Conservation (phyloP, 2,888 invertebrate species). For the Nysson spinosus region DNA sequence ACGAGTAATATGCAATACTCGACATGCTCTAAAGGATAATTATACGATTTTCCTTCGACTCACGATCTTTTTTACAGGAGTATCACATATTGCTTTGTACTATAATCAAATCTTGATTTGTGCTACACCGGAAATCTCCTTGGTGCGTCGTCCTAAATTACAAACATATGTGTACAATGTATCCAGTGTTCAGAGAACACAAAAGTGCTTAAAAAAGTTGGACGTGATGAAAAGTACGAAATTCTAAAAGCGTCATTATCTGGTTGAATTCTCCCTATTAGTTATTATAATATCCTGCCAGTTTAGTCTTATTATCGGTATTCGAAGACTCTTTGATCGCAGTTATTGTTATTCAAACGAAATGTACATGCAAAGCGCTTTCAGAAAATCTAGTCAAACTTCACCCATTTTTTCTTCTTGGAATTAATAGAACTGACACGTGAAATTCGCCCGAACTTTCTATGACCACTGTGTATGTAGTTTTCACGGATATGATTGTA, state of each 20-base stretch:
- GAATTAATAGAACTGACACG: no score
- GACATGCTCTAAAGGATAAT: conserved; percentile 6
- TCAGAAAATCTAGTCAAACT: no score
- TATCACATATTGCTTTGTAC: conserved; percentile 56
- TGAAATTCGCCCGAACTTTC: no score
- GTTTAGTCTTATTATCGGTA: conserved; percentile 24
- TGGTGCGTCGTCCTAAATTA: conserved; percentile 28
- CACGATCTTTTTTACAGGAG: conserved; percentile 16
- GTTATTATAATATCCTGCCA: conserved; percentile 34
- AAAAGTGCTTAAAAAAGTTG: conserved; percentile 50
- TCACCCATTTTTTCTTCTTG: no score
- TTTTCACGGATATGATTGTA: conserved; percentile 52
- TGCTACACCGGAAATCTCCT: conserved; percentile 43
- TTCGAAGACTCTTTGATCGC: conserved; percentile 21
- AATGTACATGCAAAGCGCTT: no score
- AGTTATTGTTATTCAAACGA: no score
- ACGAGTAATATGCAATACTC: conserved; percentile 48
- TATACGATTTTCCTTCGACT: not conserved
- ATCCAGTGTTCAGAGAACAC: conserved; percentile 50
- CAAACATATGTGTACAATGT: conserved; percentile 51
- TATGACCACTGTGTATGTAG: conserved; percentile 30
- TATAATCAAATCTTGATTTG: conserved; percentile 43
- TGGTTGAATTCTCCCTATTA: not conserved
- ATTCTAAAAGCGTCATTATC: conserved; percentile 42
- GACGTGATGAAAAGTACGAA: conserved; percentile 45